Evolutionary conservation across 1,140 invertebrate genomes (phyloP).

Genomic region (Anastrepha obliqua): DNA sequence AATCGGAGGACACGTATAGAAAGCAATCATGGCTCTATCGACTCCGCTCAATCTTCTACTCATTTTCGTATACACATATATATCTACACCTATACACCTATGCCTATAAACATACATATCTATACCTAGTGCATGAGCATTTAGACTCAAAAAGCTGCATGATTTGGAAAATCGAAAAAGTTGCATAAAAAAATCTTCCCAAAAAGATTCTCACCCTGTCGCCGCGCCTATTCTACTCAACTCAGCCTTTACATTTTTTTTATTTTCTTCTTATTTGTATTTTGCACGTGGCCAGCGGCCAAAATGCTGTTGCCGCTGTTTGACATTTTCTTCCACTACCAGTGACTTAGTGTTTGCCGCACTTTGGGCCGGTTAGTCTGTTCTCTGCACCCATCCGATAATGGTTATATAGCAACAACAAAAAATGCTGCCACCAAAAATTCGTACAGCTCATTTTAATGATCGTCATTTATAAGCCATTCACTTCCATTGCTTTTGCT

Average conservation of each 20-base stretch:
- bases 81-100: too few species aligned
- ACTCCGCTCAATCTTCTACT: too few species aligned
- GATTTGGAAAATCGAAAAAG: too few species aligned
- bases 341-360: neutral
- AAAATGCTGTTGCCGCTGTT: neutral
- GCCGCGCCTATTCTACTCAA: neutral
- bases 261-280: neutral
- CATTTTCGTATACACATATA: too few species aligned
- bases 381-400: neutral
- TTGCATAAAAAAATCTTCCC: neutral
- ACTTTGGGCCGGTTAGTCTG: neutral
- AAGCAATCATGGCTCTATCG: too few species aligned
- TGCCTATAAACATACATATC: too few species aligned
- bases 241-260: neutral
- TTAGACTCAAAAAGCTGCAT: too few species aligned
- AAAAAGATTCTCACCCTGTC: slow-evolving; percentile 12
- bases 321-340: neutral
- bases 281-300: neutral
- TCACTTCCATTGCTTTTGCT: neutral
- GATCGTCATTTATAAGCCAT: neutral
- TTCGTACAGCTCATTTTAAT: neutral
- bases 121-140: too few species aligned
- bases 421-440: neutral
- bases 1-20: too few species aligned
- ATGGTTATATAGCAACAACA: neutral